phyloP scores from a whole-genome alignment of 2,113 vertebrate genomes.

The Campylomormyrus tamandua region DNA sequence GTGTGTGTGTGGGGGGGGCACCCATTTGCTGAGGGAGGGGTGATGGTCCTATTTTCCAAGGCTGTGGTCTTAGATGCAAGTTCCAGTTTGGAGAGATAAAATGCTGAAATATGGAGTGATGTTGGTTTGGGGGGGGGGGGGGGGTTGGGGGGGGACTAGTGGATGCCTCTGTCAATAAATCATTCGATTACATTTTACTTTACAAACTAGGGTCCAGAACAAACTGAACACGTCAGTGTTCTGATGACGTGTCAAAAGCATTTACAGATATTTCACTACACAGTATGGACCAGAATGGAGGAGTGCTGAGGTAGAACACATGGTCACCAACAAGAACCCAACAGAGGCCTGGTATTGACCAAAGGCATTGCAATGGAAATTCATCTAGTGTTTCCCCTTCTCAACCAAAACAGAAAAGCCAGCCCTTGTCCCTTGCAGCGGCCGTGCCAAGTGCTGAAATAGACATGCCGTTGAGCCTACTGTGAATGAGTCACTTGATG shows the following conservation, averaged over 20 bases:
- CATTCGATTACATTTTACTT: neutral
- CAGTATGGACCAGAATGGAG: neutral
- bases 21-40: neutral
- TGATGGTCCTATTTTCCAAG: neutral
- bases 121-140: too few relatives aligned
- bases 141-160: neutral
- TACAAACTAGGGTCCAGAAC: neutral
- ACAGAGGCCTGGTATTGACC: neutral
- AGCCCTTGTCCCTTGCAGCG: neutral
- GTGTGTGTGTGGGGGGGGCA: neutral
- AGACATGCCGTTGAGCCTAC: neutral
- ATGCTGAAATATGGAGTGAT: too few relatives aligned
- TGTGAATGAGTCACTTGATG: conserved; percentile 22
- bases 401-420: neutral
- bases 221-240: neutral
- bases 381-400: neutral
- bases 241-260: neutral
- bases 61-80: neutral
- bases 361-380: neutral
- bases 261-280: neutral
- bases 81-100: neutral
- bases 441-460: neutral
- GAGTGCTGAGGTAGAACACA: neutral
- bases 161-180: neutral
- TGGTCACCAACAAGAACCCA: neutral